Conservation (phyloP, 2,797 vertebrate genomes). For the Phoebastria nigripes region DNA sequence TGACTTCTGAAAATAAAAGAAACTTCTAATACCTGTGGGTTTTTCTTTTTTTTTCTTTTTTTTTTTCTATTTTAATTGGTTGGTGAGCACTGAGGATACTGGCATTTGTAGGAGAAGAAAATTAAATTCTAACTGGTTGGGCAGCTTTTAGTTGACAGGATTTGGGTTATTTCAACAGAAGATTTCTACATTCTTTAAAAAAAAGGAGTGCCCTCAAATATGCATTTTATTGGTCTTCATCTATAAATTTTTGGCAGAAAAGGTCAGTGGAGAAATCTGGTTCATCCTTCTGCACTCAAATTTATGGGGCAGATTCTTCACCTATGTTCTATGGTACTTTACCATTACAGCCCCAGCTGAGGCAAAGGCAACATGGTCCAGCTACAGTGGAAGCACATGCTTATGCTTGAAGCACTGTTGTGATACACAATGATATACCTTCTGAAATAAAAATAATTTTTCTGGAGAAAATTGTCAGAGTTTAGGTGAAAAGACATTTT, state of each 20-base stretch:
- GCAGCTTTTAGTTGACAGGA: neutral
- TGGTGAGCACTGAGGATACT: neutral
- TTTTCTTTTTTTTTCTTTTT: neutral
- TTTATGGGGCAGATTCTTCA: neutral
- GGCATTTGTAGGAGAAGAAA: neutral
- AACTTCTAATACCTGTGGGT: neutral
- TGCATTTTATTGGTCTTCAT: neutral
- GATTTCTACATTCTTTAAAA: neutral
- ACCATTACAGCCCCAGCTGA: neutral
- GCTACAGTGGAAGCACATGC: rapidly evolving
- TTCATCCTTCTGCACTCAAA: neutral
- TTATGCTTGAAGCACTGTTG: neutral
- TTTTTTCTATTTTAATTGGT: neutral
- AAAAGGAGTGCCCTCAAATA: neutral
- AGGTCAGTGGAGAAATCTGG: neutral
- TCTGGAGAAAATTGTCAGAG: neutral
- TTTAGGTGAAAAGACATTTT: neutral
- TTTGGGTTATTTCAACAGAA: neutral
- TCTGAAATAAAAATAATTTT: neutral
- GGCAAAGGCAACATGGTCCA: neutral
- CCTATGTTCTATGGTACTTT: neutral
- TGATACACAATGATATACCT: rapidly evolving
- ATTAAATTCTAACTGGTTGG: neutral
- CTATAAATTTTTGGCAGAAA: neutral
- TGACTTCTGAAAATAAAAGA: neutral